Evolutionary conservation across 2,113 vertebrate species (phyloP).

Genomic region (Myanophis thanlyinensis): DNA sequence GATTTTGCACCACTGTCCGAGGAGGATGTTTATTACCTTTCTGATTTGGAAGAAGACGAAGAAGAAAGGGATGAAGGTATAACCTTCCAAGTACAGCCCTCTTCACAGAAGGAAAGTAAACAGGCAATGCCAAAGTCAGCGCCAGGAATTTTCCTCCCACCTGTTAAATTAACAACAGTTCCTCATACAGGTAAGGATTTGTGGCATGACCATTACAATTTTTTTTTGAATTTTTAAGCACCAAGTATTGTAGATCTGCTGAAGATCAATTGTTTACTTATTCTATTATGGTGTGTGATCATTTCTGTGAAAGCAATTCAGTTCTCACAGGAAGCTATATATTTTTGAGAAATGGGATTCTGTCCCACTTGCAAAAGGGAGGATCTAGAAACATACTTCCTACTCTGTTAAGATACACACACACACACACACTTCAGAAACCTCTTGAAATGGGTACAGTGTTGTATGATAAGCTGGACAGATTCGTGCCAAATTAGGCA

Average conservation of each 20-base stretch:
- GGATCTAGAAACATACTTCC: neutral
- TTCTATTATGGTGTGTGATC: neutral
- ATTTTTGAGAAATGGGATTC: neutral
- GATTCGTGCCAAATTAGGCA: neutral
- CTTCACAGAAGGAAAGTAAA: slow-evolving; percentile 71
- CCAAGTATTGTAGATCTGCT: neutral
- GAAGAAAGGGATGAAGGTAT: slow-evolving; percentile 80
- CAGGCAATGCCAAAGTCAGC: slow-evolving; percentile 46
- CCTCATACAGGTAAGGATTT: slow-evolving; percentile 69
- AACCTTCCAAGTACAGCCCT: slow-evolving; percentile 81
- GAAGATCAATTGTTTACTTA: neutral
- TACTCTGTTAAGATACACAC: neutral
- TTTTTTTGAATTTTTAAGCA: neutral
- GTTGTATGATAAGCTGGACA: neutral
- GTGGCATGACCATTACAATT: neutral
- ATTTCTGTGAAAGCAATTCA: neutral
- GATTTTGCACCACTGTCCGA: slow-evolving; percentile 84
- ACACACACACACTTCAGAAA: neutral
- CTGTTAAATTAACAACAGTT: slow-evolving; percentile 56
- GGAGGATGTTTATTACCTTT: slow-evolving; percentile 80
- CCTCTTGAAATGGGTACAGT: neutral
- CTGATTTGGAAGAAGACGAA: slow-evolving; percentile 92
- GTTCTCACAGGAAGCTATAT: neutral
- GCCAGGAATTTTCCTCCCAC: slow-evolving; percentile 71
- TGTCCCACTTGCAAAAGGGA: neutral